Evolutionary conservation across 2,888 invertebrate genomes (phyloP).

Genomic region (Palloptera scutellata): DNA sequence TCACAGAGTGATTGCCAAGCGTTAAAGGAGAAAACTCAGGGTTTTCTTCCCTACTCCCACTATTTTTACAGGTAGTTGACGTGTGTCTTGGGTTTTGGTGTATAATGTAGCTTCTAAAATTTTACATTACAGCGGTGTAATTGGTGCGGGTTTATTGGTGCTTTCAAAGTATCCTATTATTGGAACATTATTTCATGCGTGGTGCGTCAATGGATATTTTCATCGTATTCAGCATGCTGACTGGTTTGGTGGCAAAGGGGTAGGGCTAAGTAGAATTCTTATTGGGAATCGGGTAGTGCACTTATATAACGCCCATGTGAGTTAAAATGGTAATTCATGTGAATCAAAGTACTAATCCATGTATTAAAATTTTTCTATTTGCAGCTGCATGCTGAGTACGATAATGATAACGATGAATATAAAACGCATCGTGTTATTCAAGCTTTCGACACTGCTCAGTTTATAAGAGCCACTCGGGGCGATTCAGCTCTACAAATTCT

Average conservation of each 20-base stretch:
- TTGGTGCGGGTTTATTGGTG: constrained; percentile 89
- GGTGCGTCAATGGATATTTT: constrained; percentile 97
- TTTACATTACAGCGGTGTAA: constrained; percentile 76
- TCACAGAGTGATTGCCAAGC: constrained; percentile 79
- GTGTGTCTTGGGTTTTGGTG: background rate
- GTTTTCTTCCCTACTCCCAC: constrained; percentile 80
- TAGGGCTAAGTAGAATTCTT: constrained; percentile 81
- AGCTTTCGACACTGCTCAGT: constrained; percentile 94
- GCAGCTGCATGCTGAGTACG: constrained; percentile 94
- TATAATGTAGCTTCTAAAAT: background rate
- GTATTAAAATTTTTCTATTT: constrained; percentile 49
- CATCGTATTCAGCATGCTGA: constrained; percentile 92
- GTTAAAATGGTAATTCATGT: constrained; percentile 51
- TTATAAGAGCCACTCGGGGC: constrained; percentile 84
- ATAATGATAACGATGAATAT: constrained; percentile 85
- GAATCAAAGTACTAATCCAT: background rate
- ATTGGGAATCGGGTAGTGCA: constrained; percentile 75
- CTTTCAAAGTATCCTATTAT: constrained; percentile 84
- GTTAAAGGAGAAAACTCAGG: constrained; percentile 73
- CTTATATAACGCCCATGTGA: constrained; percentile 93
- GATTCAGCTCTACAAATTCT: constrained; percentile 84
- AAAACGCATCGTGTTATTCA: constrained; percentile 91
- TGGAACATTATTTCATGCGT: constrained; percentile 90
- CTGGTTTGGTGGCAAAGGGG: constrained; percentile 98
- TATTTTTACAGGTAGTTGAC: constrained; percentile 85